Base-by-base conservation (phyloP, 2,113 vertebrate genomes). In the Sciurus niger region DNA sequence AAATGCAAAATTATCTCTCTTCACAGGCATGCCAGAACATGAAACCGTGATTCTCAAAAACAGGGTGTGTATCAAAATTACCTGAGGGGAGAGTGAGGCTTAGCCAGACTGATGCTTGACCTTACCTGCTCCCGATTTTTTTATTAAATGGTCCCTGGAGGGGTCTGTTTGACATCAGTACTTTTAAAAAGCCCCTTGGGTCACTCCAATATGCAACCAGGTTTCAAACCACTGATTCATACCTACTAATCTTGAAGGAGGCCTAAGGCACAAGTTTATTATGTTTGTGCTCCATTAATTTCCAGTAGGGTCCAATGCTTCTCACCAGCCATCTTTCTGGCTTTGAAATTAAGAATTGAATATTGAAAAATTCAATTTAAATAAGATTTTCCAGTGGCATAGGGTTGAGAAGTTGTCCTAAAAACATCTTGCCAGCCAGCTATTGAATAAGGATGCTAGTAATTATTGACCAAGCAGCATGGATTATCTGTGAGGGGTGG, bases 341-440 rank as follows among this genome's bases (percentile, higher is more conserved):
- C 86, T 93, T 76, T 92, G 70, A 94, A 89, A 92, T 92, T 86
- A 85, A 95, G 65, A 94, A 58, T 2, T 55, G 79, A 94, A 58
- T 63, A 92, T 43, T 79, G 76, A 96, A 89, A 96, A 73, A 63
- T 88, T 89, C 76, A 51, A 43, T 89, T 91, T 96, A 89, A 84
- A 48, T 76, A 93, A 90, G 82, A 94, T 86, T 97, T 97, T 78
- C 85, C 28, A 79, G 83, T 17, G n/a, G 46, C 79, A 65, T 25
- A 72, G 67, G 16, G 18, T 68, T 90, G 84, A 48, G 1, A 10
- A 51, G 20, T 43, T 43, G 25, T 78, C 55, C 55, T 63, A 63
- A 89, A 85, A 70, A 48, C 32, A 32, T 90, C 60, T 67, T 65
- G 60, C n/a, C 53, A 63, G 76, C 20, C n/a, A 85, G 60, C 40